phyloP scores from a whole-genome alignment of 2,888 invertebrate species.

The Chrysotoxum bicinctum region DNA sequence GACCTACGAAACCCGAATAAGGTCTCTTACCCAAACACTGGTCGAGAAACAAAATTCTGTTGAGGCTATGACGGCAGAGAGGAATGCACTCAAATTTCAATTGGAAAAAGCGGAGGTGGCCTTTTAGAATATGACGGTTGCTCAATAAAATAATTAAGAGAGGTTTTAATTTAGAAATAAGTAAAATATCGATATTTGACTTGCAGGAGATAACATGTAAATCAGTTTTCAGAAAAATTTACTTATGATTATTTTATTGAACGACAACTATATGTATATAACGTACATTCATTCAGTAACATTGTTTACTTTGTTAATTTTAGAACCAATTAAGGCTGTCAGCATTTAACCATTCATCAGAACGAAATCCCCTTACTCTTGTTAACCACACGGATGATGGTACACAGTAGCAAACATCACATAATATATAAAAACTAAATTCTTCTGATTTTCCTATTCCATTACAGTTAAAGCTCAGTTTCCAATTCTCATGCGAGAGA shows the following conservation, averaged over 20 bases:
- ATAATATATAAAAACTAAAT: neutral
- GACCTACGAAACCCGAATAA: slow-evolving; percentile 80
- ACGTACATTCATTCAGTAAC: neutral
- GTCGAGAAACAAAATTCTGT: slow-evolving; percentile 92
- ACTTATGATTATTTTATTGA: too few relatives aligned
- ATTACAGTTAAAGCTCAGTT: slow-evolving; percentile 85
- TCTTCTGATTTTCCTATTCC: slow-evolving; percentile 66
- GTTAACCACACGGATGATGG: slow-evolving; percentile 87
- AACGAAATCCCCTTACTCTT: slow-evolving; percentile 79
- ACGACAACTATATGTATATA: neutral
- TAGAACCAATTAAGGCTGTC: slow-evolving; percentile 84
- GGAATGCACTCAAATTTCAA: slow-evolving; percentile 92
- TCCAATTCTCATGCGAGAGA: slow-evolving; percentile 88
- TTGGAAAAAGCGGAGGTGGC: slow-evolving; percentile 88
- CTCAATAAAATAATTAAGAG: too few relatives aligned
- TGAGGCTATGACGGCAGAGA: slow-evolving; percentile 91
- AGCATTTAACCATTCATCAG: slow-evolving; percentile 81
- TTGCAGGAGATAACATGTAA: too few relatives aligned
- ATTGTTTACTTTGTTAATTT: slow-evolving; percentile 5
- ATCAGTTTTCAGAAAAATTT: too few relatives aligned
- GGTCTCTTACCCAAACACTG: slow-evolving; percentile 89
- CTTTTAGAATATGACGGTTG: neutral
- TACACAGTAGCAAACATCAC: slow-evolving; percentile 71
- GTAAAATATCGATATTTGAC: too few relatives aligned
- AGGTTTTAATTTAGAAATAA: too few relatives aligned